Evolutionary conservation across 2,797 vertebrate genomes (phyloP), one percentile per base, ranked within the genome.

Genomic region (Oophaga sylvatica): DNA sequence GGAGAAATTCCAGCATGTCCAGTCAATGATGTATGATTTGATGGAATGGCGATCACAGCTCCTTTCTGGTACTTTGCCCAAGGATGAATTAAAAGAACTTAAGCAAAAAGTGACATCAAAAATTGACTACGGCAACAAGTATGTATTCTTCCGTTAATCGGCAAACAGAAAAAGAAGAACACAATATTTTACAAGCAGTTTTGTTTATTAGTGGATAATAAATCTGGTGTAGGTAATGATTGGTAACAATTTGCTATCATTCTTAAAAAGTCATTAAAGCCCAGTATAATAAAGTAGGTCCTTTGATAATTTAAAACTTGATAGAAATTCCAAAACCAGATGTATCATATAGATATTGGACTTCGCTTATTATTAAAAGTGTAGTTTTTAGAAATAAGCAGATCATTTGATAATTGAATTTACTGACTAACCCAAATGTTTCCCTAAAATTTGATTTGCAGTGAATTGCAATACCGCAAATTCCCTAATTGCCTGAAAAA

Each of bases 41-140:
- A 99, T 99, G 96, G 98, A 99, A 93, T 99, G 98, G 98, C 93
- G 98, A 26, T 98, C 97, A 1, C 98, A 99, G 94, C 97, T 99
- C n/a, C 96, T 99, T 7, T 99, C 98, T 0, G 98, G 98, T 83
- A 99, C 98, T 0, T 90, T 99, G 92, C 98, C 98, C 11, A 97
- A 96, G 83, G 98, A 99, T 2, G 98, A 99, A 91, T 96, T 99
- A 91, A 99, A 99, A 92, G 98, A 99, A 89, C 96, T 99, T 77
- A 99, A 99, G 91, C 98, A 99, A 94, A 99, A 99, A 95, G 96
- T 99, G 91, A 99, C 98, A 0, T 99, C 97, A 83, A 99, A 96
- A 95, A 99, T 99, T 57, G 98, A 99, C 93, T 99, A 99, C 2
- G 98, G 98, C 65, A 99, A 99, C 95, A 99, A 96, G 98, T 99